Evolutionary conservation across 2,888 invertebrate genomes (phyloP).

Genomic region (Panzeria rudis): DNA sequence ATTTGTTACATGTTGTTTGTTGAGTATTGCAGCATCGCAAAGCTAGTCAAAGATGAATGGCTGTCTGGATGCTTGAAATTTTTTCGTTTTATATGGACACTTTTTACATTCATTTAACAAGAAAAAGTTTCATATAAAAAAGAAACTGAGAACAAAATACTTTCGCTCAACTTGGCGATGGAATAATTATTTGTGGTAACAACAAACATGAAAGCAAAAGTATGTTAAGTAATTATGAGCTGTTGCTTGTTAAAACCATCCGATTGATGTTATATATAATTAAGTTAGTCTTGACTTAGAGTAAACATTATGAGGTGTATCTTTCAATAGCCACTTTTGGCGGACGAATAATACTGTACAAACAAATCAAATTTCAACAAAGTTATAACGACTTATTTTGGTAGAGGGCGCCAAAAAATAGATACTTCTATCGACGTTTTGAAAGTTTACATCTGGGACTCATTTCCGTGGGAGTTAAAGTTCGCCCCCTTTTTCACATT

Average conservation of each 20-base stretch:
- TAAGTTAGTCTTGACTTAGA: background rate
- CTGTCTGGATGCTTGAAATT: conserved; percentile 1
- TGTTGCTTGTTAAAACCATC: background rate
- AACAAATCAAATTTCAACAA: too few relatives aligned
- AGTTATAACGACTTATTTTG: too few relatives aligned
- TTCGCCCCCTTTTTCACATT: too few relatives aligned
- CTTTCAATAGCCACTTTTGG: too few relatives aligned
- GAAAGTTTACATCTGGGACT: too few relatives aligned
- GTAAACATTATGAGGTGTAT: background rate
- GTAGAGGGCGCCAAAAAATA: too few relatives aligned
- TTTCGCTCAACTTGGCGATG: background rate
- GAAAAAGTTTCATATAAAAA: conserved; percentile 14
- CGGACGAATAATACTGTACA: too few relatives aligned
- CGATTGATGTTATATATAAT: conserved; percentile 20
- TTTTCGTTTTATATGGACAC: background rate
- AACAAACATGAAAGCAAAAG: conserved; percentile 65
- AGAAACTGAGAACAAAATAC: conserved; percentile 13
- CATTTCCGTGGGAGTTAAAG: too few relatives aligned
- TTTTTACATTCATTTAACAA: conserved; percentile 7
- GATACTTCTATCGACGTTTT: too few relatives aligned
- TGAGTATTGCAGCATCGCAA: conserved; percentile 18
- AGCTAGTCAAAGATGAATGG: background rate
- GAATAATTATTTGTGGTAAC: conserved; percentile 9
- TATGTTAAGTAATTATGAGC: conserved; percentile 58
- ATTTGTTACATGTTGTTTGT: conserved; percentile 37